These are phyloP conservation scores for Melanerpes aurifrons DNA, from an alignment of 2,113 vertebrate species.

Conservation along the genomic window DNA sequence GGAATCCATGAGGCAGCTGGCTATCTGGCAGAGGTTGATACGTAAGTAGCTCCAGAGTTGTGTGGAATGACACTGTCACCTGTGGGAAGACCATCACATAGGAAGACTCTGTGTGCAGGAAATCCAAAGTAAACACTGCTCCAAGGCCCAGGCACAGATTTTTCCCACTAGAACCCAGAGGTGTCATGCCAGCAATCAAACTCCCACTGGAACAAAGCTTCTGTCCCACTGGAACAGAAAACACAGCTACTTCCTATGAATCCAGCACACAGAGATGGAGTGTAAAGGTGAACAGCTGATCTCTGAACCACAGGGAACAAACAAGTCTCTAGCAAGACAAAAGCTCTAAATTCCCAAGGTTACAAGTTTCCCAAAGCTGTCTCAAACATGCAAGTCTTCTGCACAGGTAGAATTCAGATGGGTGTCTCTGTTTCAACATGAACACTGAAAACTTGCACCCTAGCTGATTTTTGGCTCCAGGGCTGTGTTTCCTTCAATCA, in stretches of 20 bases:
- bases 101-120: neutral
- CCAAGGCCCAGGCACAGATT: neutral
- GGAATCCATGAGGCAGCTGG: conserved; percentile 73
- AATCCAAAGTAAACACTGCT: conserved; percentile 12
- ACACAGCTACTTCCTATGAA: conserved; percentile 4
- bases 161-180: neutral
- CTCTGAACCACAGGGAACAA: neutral
- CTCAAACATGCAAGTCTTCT: neutral
- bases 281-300: neutral
- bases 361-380: neutral
- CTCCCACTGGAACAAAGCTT: conserved; percentile 41
- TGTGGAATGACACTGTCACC: conserved; percentile 89
- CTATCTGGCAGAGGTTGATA: conserved; percentile 72
- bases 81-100: conserved; percentile 45
- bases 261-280: neutral
- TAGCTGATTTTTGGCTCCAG: neutral
- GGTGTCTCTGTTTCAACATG: neutral
- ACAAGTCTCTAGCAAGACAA: neutral
- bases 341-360: neutral
- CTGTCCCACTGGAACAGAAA: neutral
- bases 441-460: neutral
- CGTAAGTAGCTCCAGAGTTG: conserved; percentile 81
- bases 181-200: conserved; percentile 17
- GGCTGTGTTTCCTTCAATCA: neutral
- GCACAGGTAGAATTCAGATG: neutral